A percentile compares a stretch with the other conserved stretches of the same genome.
These are phyloP conservation scores for Caenorhabditis japonica DNA, from an alignment of 2,888 invertebrate genomes.

Conservation along the genomic window DNA sequence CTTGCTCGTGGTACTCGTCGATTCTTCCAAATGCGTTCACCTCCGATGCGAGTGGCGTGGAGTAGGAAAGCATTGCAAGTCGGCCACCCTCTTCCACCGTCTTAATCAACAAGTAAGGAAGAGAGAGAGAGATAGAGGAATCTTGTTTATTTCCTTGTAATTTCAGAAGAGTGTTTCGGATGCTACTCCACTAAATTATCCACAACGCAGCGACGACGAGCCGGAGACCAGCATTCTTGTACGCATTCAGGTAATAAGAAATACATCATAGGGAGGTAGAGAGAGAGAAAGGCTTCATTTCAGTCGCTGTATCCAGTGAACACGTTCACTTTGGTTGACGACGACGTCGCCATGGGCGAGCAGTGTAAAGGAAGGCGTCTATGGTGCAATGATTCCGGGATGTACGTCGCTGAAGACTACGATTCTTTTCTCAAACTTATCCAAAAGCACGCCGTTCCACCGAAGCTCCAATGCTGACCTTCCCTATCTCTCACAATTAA, in stretches of 20 bases:
- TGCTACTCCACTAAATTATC: no score
- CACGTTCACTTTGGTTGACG: slow-evolving; percentile 34
- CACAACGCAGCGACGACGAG: no score
- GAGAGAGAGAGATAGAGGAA: slow-evolving; percentile 8
- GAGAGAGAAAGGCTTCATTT: no score
- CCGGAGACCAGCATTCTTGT: slow-evolving; percentile 20
- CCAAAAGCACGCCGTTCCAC: no score
- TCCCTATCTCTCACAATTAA: no score
- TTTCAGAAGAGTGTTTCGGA: no score
- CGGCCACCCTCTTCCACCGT: slow-evolving; percentile 7
- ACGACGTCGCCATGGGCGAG: slow-evolving; percentile 24
- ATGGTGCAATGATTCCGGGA: no score
- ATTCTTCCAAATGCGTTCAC: slow-evolving; percentile 25
- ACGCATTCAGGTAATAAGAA: slow-evolving; percentile 27
- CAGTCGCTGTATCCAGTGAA: slow-evolving; percentile 39
- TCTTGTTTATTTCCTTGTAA: slow-evolving; percentile 12
- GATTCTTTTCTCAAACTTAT: no score
- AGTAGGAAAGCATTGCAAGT: slow-evolving; percentile 24
- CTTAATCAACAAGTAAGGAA: slow-evolving; percentile 18
- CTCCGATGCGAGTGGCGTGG: slow-evolving; percentile 40
- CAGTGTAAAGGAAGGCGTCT: slow-evolving; percentile 29
- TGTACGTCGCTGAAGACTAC: no score
- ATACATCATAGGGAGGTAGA: no score
- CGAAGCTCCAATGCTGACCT: no score
- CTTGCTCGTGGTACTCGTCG: slow-evolving; percentile 13